These are phyloP conservation scores for Ypsolopha scabrella DNA, from an alignment of 2,888 invertebrate genomes.

Conservation along the genomic window DNA sequence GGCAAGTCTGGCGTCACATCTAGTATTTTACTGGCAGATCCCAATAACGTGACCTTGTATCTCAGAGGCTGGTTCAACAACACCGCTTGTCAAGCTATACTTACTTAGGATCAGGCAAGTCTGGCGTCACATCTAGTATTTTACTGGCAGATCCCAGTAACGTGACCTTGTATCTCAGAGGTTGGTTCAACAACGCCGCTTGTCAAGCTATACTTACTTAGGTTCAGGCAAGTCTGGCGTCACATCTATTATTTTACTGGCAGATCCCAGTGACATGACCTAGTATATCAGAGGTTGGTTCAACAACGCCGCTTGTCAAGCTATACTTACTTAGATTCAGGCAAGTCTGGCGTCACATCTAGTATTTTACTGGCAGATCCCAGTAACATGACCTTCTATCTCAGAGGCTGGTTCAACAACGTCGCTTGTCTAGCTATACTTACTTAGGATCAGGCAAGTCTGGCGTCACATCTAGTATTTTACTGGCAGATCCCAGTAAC, in stretches of 20 bases:
- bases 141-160: slow-evolving; percentile 87
- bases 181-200: no score
- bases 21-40: no score
- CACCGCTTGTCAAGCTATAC: slow-evolving; percentile 16
- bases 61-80: no score
- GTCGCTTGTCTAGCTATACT: slow-evolving; percentile 14
- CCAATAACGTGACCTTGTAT: no score
- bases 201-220: slow-evolving; percentile 32
- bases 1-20: no score
- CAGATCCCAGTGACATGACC: slow-evolving; percentile 84
- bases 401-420: slow-evolving; percentile 87
- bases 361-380: slow-evolving; percentile 86
- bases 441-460: slow-evolving; percentile 56
- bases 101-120: slow-evolving; percentile 65
- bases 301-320: no score
- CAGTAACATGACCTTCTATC: slow-evolving; percentile 84
- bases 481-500: slow-evolving; percentile 84
- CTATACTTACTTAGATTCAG: slow-evolving; percentile 49
- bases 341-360: slow-evolving; percentile 74
- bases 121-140: no score
- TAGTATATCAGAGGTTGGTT: no score
- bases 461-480: slow-evolving; percentile 81
- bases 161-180: no score
- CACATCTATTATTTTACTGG: no score
- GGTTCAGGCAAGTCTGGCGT: no score